Evolutionary conservation across 2,113 vertebrate species (phyloP).

Genomic region (Electrona antarctica): DNA sequence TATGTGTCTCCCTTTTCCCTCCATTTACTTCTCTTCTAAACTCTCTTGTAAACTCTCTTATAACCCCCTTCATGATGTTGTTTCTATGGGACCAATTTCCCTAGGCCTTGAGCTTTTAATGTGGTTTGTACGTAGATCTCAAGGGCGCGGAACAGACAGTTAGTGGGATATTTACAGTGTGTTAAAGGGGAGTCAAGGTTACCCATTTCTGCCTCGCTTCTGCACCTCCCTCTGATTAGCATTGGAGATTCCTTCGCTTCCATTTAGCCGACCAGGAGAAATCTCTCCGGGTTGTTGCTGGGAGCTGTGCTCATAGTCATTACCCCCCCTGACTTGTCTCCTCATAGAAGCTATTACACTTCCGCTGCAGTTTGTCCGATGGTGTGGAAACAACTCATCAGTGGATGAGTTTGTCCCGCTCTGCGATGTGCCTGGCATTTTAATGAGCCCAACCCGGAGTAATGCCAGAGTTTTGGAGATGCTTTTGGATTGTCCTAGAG

Average conservation of each 20-base stretch:
- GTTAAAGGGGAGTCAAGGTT: conserved; percentile 47
- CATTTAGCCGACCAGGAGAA: conserved; percentile 30
- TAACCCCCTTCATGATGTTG: conserved; percentile 8
- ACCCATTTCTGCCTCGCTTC: not conserved
- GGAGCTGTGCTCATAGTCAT: not conserved
- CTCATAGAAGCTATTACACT: not conserved
- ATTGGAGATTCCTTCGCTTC: conserved; percentile 14
- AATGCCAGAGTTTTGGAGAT: too few species aligned
- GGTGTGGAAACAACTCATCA: conserved; percentile 5
- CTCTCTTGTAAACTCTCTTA: not conserved
- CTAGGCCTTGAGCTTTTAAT: conserved; percentile 23
- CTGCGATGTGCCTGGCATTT: not conserved
- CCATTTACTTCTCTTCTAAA: not conserved
- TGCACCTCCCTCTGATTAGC: conserved; percentile 18
- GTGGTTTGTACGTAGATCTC: conserved; percentile 10
- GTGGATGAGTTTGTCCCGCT: not conserved
- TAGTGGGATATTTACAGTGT: conserved; percentile 27
- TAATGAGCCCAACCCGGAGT: not conserved
- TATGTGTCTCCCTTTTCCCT: not conserved
- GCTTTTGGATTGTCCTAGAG: too few species aligned
- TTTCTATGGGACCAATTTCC: conserved; percentile 33
- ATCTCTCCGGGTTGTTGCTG: conserved; percentile 17
- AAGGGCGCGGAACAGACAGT: not conserved
- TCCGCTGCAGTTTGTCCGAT: conserved; percentile 9
- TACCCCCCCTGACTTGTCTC: not conserved